Evolutionary conservation across 2,113 vertebrate species (phyloP).

Genomic region (Neoarius graeffei): DNA sequence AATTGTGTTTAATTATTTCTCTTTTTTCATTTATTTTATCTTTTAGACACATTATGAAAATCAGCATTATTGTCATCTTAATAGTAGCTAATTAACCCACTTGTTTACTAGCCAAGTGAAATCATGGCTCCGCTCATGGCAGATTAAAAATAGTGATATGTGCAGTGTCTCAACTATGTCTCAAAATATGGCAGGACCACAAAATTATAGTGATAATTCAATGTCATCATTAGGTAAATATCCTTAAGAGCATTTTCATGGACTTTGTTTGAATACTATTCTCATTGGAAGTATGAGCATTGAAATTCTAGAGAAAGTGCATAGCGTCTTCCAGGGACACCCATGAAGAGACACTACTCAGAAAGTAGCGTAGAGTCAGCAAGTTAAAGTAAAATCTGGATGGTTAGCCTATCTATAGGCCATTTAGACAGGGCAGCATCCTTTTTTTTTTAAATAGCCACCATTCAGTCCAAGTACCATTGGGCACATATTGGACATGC

Average conservation of each 20-base stretch:
- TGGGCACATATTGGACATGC: neutral
- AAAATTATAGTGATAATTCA: neutral
- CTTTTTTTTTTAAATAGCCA: neutral
- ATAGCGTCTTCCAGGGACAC: neutral
- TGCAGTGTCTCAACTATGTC: neutral
- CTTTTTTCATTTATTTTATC: neutral
- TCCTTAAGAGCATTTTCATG: neutral
- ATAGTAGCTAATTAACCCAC: neutral
- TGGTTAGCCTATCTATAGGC: neutral
- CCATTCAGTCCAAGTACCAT: neutral
- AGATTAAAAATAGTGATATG: neutral
- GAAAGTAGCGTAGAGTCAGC: neutral
- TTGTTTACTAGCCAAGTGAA: neutral
- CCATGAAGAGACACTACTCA: neutral
- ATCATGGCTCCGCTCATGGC: neutral
- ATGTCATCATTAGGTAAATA: neutral
- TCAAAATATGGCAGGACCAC: neutral
- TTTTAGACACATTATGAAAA: neutral
- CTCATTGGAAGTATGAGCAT: neutral
- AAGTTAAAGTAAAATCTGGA: neutral
- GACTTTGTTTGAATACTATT: neutral
- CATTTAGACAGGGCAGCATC: neutral
- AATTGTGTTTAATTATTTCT: neutral
- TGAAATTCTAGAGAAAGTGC: neutral
- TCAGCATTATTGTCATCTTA: neutral